A percentile compares a stretch with the other conserved stretches of the same genome.
phyloP scores from a whole-genome alignment of 2,113 vertebrate species.

The Bubo blakistoni region DNA sequence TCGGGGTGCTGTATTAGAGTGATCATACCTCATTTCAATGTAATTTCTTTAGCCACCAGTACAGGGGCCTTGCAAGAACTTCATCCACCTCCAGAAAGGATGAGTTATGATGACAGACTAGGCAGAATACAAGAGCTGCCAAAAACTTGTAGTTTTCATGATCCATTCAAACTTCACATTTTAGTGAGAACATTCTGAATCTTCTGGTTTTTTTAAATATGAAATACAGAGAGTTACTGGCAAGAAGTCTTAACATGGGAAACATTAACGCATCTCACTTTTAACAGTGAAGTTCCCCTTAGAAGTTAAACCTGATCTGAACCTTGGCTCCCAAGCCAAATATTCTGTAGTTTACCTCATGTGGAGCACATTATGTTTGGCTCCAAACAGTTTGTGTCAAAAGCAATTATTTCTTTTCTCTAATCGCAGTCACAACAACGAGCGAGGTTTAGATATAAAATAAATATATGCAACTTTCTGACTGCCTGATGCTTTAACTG shows the following conservation, averaged over 20 bases:
- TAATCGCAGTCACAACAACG: background rate
- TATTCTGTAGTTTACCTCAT: conserved; percentile 37
- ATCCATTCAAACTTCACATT: background rate
- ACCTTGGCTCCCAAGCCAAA: conserved; percentile 20
- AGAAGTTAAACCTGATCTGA: conserved; percentile 41
- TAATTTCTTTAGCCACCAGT: background rate
- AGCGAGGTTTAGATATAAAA: background rate
- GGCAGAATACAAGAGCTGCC: background rate
- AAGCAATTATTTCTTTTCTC: conserved; percentile 33
- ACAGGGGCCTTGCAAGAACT: background rate
- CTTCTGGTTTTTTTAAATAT: background rate
- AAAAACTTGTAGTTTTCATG: background rate
- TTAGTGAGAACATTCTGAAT: conserved; percentile 2
- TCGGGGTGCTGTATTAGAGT: background rate
- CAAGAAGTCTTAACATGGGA: conserved; percentile 24
- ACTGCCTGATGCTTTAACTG: background rate
- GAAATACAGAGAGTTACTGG: conserved; percentile 1
- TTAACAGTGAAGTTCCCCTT: background rate
- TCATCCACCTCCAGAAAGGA: background rate
- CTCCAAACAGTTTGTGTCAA: conserved; percentile 40
- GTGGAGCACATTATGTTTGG: conserved; percentile 27
- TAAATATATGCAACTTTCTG: background rate
- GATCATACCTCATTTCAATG: background rate
- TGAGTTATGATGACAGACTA: background rate
- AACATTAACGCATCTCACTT: conserved; percentile 20